Evolutionary conservation across 2,888 invertebrate species (phyloP).

Genomic region (Pterobdella sp.): DNA sequence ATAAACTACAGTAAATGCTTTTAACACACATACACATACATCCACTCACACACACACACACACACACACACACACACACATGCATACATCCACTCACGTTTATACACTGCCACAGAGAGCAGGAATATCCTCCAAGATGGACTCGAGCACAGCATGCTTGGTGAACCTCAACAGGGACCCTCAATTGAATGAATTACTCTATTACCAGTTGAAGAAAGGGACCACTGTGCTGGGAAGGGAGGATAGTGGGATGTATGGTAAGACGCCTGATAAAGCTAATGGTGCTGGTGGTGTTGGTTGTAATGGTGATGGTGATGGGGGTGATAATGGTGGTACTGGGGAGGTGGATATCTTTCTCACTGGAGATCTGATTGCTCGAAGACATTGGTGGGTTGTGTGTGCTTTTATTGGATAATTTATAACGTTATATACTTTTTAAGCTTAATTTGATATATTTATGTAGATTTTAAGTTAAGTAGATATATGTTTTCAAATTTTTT

Average conservation of each 20-base stretch:
- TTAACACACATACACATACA: neutral
- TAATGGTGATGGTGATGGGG: neutral
- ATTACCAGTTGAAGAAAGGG: slow-evolving; percentile 56
- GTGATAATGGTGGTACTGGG: slow-evolving; percentile 36
- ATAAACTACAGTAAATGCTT: too few relatives aligned
- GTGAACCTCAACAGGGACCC: slow-evolving; percentile 63
- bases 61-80: neutral
- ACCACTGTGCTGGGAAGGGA: slow-evolving; percentile 53
- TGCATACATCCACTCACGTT: neutral
- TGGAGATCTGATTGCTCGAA: slow-evolving; percentile 58
- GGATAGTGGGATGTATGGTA: slow-evolving; percentile 32
- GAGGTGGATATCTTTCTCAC: slow-evolving; percentile 58
- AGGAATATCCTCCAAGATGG: slow-evolving; percentile 55
- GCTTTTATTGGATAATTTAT: slow-evolving; percentile 58
- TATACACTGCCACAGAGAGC: slow-evolving; percentile 42
- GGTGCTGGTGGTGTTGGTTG: neutral
- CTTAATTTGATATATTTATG: too few relatives aligned
- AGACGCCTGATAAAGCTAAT: neutral
- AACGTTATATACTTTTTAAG: too few relatives aligned
- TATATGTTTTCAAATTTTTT: too few relatives aligned
- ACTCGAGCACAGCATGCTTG: slow-evolving; percentile 55
- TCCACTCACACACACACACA: neutral
- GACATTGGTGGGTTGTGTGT: slow-evolving; percentile 59
- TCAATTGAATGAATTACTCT: slow-evolving; percentile 58
- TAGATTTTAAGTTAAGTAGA: too few relatives aligned